Conservation (phyloP, 2,888 invertebrate genomes). For the Anorthoa munda region DNA sequence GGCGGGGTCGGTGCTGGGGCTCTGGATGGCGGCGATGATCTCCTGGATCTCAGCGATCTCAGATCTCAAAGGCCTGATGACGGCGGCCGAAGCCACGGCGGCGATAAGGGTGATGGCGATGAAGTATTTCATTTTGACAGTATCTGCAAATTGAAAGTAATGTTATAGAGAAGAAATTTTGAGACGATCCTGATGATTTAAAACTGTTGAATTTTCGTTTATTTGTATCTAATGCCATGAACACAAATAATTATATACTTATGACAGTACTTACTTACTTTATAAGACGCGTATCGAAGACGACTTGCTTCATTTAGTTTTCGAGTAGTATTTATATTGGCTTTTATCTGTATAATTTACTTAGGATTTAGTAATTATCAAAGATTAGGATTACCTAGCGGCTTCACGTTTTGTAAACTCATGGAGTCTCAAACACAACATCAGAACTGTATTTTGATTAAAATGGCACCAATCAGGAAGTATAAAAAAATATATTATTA, state of each 20-base stretch:
- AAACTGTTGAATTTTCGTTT: too few species aligned
- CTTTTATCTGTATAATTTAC: slow-evolving; percentile 20
- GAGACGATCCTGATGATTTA: neutral
- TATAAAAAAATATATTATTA: too few species aligned
- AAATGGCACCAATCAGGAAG: too few species aligned
- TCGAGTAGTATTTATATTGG: slow-evolving; percentile 37
- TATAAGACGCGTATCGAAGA: slow-evolving; percentile 53
- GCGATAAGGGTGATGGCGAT: slow-evolving; percentile 78
- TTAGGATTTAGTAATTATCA: slow-evolving; percentile 34
- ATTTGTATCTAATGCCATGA: neutral
- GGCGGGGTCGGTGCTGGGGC: slow-evolving; percentile 79
- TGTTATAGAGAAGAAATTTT: neutral
- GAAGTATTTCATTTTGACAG: slow-evolving; percentile 81
- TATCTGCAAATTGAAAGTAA: slow-evolving; percentile 59
- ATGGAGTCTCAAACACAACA: too few species aligned
- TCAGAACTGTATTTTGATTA: too few species aligned
- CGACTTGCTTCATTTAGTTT: slow-evolving; percentile 38
- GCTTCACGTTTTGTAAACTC: slow-evolving; percentile 26
- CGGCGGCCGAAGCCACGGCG: slow-evolving; percentile 77
- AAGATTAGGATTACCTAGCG: slow-evolving; percentile 27
- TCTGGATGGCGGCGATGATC: slow-evolving; percentile 79
- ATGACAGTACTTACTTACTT: slow-evolving; percentile 37
- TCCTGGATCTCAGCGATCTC: slow-evolving; percentile 70
- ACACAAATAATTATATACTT: neutral
- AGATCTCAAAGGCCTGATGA: slow-evolving; percentile 62